phyloP scores from a whole-genome alignment of 2,113 vertebrate genomes.

The Misgurnus anguillicaudatus region DNA sequence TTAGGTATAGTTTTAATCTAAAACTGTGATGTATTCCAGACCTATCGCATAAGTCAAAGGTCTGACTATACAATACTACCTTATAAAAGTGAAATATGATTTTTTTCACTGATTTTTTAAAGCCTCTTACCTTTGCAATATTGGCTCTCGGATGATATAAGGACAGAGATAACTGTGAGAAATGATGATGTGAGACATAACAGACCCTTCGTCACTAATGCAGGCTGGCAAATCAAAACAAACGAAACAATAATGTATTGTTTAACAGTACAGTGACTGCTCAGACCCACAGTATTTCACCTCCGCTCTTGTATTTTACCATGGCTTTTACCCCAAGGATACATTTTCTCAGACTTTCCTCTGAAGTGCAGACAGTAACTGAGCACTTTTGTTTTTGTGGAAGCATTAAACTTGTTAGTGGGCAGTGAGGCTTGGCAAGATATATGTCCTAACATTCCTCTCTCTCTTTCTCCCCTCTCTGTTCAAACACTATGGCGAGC shows the following conservation, averaged over 20 bases:
- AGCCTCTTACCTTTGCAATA: neutral
- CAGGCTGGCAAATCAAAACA: neutral
- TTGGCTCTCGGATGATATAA: neutral
- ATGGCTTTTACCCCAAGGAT: constrained; percentile 21
- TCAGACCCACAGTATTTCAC: constrained; percentile 6
- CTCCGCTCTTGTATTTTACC: constrained; percentile 10
- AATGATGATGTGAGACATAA: neutral
- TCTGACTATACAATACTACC: too few relatives aligned
- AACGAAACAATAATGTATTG: neutral
- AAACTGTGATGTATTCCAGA: too few relatives aligned
- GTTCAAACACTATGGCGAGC: constrained; percentile 4
- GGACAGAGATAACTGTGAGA: neutral
- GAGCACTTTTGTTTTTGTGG: constrained; percentile 34
- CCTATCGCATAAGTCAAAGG: too few relatives aligned
- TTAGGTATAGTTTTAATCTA: too few relatives aligned
- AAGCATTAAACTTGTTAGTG: constrained; percentile 40
- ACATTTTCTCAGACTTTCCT: constrained; percentile 24
- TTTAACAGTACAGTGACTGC: constrained; percentile 8
- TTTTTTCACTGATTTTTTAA: neutral
- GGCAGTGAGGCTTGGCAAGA: constrained; percentile 14
- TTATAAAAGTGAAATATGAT: too few relatives aligned
- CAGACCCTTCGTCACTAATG: neutral
- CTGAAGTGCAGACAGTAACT: constrained; percentile 17
- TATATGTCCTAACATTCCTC: constrained; percentile 1
- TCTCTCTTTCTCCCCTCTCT: neutral